Evolutionary conservation across 2,113 vertebrate genomes (phyloP).

Genomic region (Amia ocellicauda): DNA sequence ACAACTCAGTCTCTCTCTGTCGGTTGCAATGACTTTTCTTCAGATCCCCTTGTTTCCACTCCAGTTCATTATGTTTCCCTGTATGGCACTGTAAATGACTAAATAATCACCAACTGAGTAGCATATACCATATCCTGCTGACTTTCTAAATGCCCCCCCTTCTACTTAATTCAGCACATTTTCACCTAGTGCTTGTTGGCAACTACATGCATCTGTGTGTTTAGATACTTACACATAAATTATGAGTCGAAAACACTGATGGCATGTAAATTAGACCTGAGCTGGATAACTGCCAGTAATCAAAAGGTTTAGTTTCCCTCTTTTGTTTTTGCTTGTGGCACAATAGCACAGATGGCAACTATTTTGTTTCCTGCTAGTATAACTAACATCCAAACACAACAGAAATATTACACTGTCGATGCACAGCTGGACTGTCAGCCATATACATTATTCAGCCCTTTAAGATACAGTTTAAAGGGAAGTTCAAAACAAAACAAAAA

Average conservation of each 20-base stretch:
- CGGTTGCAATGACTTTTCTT: not conserved
- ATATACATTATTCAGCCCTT: not conserved
- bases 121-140: not conserved
- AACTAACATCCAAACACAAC: slow-evolving; percentile 11
- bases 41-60: not conserved
- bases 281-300: slow-evolving; percentile 3
- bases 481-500: not conserved
- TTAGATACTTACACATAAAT: slow-evolving; percentile 13
- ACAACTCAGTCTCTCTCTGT: slow-evolving; percentile 6
- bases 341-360: slow-evolving; percentile 3
- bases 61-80: slow-evolving; percentile 8
- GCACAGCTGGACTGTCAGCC: not conserved
- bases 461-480: not conserved
- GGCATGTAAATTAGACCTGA: slow-evolving; percentile 13
- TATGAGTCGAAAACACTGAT: slow-evolving; percentile 6
- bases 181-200: slow-evolving; percentile 6
- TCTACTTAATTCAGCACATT: slow-evolving; percentile 1
- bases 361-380: not conserved
- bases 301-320: slow-evolving; percentile 5
- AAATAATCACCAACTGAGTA: slow-evolving; percentile 12
- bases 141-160: not conserved
- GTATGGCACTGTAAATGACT: slow-evolving; percentile 7
- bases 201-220: slow-evolving; percentile 1
- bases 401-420: not conserved
- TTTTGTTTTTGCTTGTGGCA: slow-evolving; percentile 15